Evolutionary conservation across 2,797 vertebrate species (phyloP).

Genomic region (Pangasius krempfi): DNA sequence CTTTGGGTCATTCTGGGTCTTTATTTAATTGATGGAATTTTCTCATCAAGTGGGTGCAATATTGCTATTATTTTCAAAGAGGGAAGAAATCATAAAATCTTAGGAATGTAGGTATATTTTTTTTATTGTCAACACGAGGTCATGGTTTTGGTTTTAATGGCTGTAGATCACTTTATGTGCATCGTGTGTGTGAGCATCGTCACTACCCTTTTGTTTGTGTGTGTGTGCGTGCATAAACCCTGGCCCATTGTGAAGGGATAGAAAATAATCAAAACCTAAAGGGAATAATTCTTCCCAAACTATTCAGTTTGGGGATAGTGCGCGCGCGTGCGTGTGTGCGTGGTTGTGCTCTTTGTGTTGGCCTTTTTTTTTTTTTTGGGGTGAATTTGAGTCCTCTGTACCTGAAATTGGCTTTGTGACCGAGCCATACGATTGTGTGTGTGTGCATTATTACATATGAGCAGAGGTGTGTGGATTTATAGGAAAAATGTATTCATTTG

Average conservation of each 20-base stretch:
- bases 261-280: constrained; percentile 38
- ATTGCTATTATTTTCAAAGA: constrained; percentile 44
- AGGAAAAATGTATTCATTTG: constrained; percentile 54
- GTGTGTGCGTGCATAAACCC: not conserved
- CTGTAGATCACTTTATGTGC: not conserved
- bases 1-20: constrained; percentile 18
- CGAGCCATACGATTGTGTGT: constrained; percentile 3
- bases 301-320: not conserved
- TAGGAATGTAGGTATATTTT: not conserved
- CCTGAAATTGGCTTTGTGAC: constrained; percentile 13
- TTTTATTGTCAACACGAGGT: constrained; percentile 10
- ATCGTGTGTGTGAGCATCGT: not conserved
- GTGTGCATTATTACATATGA: constrained; percentile 8
- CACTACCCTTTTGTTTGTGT: not conserved
- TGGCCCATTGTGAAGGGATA: constrained; percentile 11
- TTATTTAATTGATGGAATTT: constrained; percentile 39
- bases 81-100: constrained; percentile 23
- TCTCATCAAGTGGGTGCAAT: constrained; percentile 68
- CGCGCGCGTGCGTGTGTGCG: not conserved
- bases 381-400: constrained; percentile 28
- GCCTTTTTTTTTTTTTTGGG: not conserved
- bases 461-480: constrained; percentile 44
- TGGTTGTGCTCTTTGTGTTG: constrained; percentile 14
- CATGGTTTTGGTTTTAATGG: not conserved
- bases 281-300: constrained; percentile 35